A percentile compares a stretch with the other conserved stretches of the same genome.
Evolutionary conservation across 1,140 invertebrate species (phyloP).

Genomic region (Drosophila bocqueti): DNA sequence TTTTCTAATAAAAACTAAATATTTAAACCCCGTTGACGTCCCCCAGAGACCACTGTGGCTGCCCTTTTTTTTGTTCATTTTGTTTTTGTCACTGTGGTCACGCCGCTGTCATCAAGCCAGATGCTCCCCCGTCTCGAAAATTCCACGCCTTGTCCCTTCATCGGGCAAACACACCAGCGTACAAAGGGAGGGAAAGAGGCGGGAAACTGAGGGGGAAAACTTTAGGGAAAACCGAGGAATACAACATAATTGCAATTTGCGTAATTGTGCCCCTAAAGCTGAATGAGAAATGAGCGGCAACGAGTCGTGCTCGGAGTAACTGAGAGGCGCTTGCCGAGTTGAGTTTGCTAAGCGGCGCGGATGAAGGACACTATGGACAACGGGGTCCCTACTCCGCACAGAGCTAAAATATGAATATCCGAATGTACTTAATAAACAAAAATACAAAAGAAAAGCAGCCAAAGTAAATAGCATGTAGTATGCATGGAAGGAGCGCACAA

Average conservation of each 20-base stretch:
- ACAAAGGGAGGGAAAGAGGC: not conserved
- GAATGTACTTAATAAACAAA: conserved; percentile 69
- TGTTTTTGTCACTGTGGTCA: conserved; percentile 61
- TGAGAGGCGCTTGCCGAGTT: conserved; percentile 43
- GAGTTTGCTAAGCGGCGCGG: conserved; percentile 37
- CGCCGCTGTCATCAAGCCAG: conserved; percentile 58
- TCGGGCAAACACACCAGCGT: conserved; percentile 17
- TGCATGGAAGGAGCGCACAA: conserved; percentile 50
- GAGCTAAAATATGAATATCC: conserved; percentile 62
- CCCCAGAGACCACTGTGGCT: conserved; percentile 22
- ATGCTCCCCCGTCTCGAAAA: conserved; percentile 22
- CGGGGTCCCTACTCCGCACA: conserved; percentile 1
- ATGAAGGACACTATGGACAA: conserved; percentile 14
- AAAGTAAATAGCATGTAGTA: conserved; percentile 65
- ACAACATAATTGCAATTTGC: conserved; percentile 76
- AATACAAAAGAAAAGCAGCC: conserved; percentile 63
- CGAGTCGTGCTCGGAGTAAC: conserved; percentile 52
- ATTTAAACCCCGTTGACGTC: not conserved
- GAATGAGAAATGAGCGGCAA: conserved; percentile 70
- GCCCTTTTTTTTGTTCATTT: conserved; percentile 30
- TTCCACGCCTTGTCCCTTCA: conserved; percentile 12
- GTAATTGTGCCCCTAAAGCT: conserved; percentile 73
- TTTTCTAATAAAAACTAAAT: not conserved
- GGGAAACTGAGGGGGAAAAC: conserved; percentile 40
- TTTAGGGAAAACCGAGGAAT: conserved; percentile 61